phyloP scores from a whole-genome alignment of 2,113 vertebrate genomes.

The Caretta caretta region DNA sequence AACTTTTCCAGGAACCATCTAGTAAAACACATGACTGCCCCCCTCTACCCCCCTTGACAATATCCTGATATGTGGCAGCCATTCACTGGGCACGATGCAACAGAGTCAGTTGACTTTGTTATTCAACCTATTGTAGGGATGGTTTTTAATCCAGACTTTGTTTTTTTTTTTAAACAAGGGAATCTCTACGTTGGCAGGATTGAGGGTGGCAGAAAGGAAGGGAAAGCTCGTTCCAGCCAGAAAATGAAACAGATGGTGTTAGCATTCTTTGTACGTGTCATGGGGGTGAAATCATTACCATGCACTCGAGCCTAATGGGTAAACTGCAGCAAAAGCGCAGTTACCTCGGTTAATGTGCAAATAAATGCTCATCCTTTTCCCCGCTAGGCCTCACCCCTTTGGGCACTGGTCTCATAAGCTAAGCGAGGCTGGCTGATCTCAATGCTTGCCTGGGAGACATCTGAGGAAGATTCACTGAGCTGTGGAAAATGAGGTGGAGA shows the following conservation, averaged over 20 bases:
- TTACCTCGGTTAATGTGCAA: constrained; percentile 7
- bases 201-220: constrained; percentile 46
- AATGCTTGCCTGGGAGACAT: background rate
- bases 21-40: constrained; percentile 11
- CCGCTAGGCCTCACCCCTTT: background rate
- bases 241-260: constrained; percentile 48
- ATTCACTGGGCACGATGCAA: constrained; percentile 17
- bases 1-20: constrained; percentile 71
- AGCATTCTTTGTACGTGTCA: constrained; percentile 6
- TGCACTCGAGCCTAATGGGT: constrained; percentile 36
- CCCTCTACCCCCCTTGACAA: background rate
- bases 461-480: accelerated
- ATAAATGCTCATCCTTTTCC: background rate
- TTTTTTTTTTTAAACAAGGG: constrained; percentile 54
- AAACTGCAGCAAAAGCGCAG: constrained; percentile 15
- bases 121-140: constrained; percentile 66
- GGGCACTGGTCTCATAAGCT: accelerated
- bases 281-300: constrained; percentile 44
- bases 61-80: constrained; percentile 49
- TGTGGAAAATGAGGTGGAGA: background rate
- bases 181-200: constrained; percentile 71
- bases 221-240: constrained; percentile 37
- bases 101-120: constrained; percentile 64
- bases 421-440: background rate
- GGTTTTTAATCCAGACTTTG: constrained; percentile 50